These are phyloP conservation scores for Theonella swinhoei DNA, from an alignment of 37 sponge, comb jelly and placozoan genomes.

Conservation along the genomic window DNA sequence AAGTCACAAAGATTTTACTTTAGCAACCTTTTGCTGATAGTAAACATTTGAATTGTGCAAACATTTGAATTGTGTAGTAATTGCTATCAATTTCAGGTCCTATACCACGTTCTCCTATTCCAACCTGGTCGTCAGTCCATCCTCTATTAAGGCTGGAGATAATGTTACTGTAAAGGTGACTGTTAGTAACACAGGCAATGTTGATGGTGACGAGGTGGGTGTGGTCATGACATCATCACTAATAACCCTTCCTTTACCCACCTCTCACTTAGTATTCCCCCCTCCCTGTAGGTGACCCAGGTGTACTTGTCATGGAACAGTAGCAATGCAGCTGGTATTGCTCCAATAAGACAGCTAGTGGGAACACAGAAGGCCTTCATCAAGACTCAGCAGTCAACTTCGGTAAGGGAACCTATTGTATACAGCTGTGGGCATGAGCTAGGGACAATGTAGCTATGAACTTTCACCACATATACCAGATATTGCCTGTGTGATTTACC, in stretches of 20 bases:
- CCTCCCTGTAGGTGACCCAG: slow-evolving; percentile 52
- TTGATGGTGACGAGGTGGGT: slow-evolving; percentile 51
- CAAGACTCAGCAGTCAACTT: neutral
- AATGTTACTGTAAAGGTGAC: slow-evolving; percentile 40
- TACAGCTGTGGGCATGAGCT: neutral
- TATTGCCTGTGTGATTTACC: neutral
- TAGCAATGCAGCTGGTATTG: neutral
- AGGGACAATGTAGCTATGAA: too few species aligned
- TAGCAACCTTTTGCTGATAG: neutral
- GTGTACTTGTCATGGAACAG: slow-evolving; percentile 25
- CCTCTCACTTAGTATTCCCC: too few species aligned
- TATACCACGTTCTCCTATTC: slow-evolving; percentile 52
- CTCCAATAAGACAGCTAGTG: neutral
- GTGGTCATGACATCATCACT: neutral
- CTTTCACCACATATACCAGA: neutral
- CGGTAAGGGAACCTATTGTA: neutral
- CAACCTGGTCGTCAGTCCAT: slow-evolving; percentile 16
- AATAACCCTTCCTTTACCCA: neutral
- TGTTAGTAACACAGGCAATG: slow-evolving; percentile 46
- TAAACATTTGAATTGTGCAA: neutral
- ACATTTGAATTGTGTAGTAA: neutral
- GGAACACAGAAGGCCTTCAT: neutral
- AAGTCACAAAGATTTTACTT: neutral
- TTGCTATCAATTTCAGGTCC: slow-evolving; percentile 19
- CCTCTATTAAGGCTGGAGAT: slow-evolving; percentile 10